Conservation (phyloP, 92 coral and sea anemone genomes). For the Porites rus region DNA sequence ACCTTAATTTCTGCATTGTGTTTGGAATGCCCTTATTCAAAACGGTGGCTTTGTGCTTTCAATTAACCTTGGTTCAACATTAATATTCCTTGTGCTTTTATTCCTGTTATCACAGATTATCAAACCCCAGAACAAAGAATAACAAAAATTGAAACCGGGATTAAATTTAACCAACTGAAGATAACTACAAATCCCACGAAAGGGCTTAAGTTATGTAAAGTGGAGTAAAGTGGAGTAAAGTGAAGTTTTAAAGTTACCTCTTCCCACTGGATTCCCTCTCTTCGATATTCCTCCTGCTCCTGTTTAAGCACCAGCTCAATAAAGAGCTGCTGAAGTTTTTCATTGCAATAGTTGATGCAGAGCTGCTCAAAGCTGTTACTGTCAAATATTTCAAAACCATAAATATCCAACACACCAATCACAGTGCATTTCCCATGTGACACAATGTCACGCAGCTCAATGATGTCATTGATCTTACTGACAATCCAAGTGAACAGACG, state of each 20-base stretch:
- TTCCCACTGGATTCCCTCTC: slow-evolving; percentile 98
- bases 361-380: slow-evolving; percentile 95
- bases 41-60: too few species aligned
- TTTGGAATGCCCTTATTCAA: too few species aligned
- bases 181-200: too few species aligned
- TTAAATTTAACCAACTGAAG: too few species aligned
- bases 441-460: slow-evolving; percentile 84
- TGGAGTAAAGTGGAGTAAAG: not conserved
- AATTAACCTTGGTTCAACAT: too few species aligned
- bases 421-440: slow-evolving; percentile 95
- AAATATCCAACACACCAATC: slow-evolving; percentile 97
- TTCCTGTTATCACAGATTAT: too few species aligned
- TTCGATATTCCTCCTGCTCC: slow-evolving; percentile 94
- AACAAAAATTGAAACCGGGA: too few species aligned
- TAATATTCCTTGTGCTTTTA: too few species aligned
- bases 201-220: too few species aligned
- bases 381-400: slow-evolving; percentile 97
- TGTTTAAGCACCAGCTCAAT: slow-evolving; percentile 94
- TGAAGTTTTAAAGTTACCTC: slow-evolving; percentile 63
- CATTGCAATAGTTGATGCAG: slow-evolving; percentile 96
- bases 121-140: too few species aligned
- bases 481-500: slow-evolving; percentile 97
- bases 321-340: slow-evolving; percentile 96
- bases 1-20: too few species aligned
- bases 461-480: slow-evolving; percentile 82